Conservation (phyloP, 2,797 vertebrate genomes). For the Lithobates pipiens region DNA sequence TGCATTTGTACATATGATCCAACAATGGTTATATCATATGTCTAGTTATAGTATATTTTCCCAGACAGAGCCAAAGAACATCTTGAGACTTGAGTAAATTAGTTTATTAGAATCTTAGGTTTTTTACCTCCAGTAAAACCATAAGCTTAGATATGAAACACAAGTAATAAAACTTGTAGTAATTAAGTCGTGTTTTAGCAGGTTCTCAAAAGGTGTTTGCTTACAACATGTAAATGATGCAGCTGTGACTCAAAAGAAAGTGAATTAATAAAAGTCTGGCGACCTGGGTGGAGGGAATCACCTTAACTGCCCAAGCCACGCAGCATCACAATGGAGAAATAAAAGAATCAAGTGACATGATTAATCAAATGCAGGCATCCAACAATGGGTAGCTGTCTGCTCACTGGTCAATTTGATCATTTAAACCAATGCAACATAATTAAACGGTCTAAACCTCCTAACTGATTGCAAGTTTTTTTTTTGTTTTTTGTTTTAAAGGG, state of each 20-base stretch:
- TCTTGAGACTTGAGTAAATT: conserved; percentile 32
- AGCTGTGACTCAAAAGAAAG: conserved; percentile 46
- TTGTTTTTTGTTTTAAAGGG: too few species aligned
- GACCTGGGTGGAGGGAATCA: conserved; percentile 44
- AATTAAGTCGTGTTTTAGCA: conserved; percentile 57
- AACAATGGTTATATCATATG: neutral
- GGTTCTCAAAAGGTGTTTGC: conserved; percentile 25
- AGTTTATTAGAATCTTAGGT: neutral
- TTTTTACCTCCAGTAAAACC: neutral
- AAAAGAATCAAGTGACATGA: conserved; percentile 8
- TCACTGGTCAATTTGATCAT: neutral
- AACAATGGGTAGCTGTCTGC: neutral
- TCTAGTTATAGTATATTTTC: neutral
- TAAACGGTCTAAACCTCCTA: too few species aligned
- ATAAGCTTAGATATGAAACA: neutral
- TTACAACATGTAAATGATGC: conserved; percentile 1
- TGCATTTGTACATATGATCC: too few species aligned
- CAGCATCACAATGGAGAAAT: neutral
- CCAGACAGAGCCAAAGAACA: neutral
- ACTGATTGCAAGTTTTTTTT: too few species aligned
- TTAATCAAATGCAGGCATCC: neutral
- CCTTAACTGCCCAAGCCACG: conserved; percentile 17
- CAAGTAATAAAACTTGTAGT: conserved; percentile 23
- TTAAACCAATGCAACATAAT: neutral
- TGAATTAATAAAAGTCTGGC: conserved; percentile 39